These are phyloP conservation scores for Etia nguti DNA, from an alignment of 2,113 vertebrate genomes.

Conservation along the genomic window DNA sequence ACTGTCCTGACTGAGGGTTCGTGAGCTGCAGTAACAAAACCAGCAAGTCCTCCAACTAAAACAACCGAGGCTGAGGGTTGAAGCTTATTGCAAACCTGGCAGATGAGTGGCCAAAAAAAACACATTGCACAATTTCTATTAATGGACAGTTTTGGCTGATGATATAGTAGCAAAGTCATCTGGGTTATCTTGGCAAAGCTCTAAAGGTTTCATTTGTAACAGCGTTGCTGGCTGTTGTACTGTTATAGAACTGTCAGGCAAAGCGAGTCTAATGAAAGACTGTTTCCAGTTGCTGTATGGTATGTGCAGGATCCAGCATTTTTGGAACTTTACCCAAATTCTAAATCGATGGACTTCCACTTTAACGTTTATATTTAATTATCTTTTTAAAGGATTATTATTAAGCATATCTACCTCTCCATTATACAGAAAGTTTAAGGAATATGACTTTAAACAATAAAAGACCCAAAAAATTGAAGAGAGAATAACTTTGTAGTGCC, in stretches of 20 bases:
- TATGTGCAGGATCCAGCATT: neutral
- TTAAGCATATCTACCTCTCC: neutral
- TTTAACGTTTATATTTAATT: neutral
- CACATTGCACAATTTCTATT: neutral
- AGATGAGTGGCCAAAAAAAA: neutral
- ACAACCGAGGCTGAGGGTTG: neutral
- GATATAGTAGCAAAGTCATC: neutral
- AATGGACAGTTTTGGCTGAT: neutral
- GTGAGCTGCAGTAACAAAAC: neutral
- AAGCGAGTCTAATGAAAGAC: neutral
- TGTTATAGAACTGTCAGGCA: neutral
- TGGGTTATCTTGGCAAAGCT: neutral
- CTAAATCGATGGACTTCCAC: neutral
- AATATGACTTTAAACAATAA: neutral
- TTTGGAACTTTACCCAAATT: neutral
- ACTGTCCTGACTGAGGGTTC: neutral
- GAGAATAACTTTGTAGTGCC: neutral
- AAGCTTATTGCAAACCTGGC: neutral
- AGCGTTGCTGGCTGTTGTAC: neutral
- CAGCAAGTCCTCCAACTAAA: neutral
- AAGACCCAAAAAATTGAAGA: neutral
- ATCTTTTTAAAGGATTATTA: neutral
- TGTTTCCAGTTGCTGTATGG: neutral
- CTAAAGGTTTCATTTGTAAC: neutral
- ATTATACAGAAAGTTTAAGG: neutral